Evolutionary conservation across 2,797 vertebrate genomes (phyloP), one percentile per base, ranked within the genome.

Genomic region (Dicrostonyx torquatus): DNA sequence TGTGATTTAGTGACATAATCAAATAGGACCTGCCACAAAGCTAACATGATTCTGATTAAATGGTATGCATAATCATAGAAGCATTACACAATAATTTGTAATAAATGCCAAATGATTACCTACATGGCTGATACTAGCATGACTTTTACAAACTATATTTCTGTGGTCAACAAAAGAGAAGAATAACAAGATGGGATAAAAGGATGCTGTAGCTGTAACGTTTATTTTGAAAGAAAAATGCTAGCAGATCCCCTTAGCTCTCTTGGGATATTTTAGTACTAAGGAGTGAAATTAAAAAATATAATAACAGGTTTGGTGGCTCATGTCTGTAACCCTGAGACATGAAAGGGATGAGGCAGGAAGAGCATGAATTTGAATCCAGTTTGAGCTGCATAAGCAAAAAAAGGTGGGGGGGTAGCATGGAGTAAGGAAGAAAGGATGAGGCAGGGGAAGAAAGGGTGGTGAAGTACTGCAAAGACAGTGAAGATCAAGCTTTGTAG

Each of bases 81-180:
- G 50, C 76, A 78, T 84, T 89, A 72, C 91, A 92, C 34, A 68
- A 78, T 50, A 89, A 91, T 89, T 87, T 93, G 64, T 50, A 31
- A 93, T 89, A 94, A 96, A 96, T 87, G 70, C 60, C 93, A 89
- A 95, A 89, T 92, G 86, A 96, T 91, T 92, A 87, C 53, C 37
- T 79, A 89, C 94, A 94, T 90, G 75, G 79, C 70, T 92, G 72
- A 94, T 94, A 95, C 95, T 89, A 95, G 66, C 66, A 68, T 79
- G 85, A 89, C 60, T 91, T 96, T 91, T 60, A 79, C 78, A 94
- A 73, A 93, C 86, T 80, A 80, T 66, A 37, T 94, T 70, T 92
- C 84, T 93, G 31, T 40, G 72, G 87, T 87, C 84, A 87, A 76
- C 58, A 60, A 87, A 86, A 48, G 76, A 91, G 37, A 92, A 12